These are phyloP conservation scores for Apus apus DNA, from an alignment of 2,113 vertebrate genomes.

Conservation along the genomic window DNA sequence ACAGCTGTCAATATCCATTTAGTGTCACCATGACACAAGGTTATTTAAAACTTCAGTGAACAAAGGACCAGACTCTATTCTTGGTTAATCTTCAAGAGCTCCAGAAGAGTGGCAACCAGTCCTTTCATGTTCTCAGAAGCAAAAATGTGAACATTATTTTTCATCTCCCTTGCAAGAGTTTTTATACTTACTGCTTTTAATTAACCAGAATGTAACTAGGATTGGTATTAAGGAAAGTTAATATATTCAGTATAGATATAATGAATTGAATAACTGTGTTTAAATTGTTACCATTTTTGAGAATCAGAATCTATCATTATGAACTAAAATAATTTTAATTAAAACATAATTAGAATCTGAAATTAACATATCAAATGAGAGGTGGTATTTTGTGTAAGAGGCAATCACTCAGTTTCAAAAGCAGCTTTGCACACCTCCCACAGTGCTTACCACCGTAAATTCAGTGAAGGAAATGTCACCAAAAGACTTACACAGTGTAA, in stretches of 20 bases:
- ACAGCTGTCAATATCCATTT: neutral
- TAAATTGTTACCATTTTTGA: constrained; percentile 41
- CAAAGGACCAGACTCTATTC: neutral
- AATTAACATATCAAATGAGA: constrained; percentile 65
- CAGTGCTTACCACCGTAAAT: neutral
- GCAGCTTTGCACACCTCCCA: neutral
- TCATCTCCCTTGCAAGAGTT: neutral
- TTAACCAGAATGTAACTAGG: neutral
- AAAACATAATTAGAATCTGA: constrained; percentile 57
- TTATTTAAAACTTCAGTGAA: neutral
- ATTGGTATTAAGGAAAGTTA: neutral
- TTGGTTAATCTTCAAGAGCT: neutral
- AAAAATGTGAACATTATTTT: neutral
- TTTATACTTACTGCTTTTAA: constrained; percentile 30
- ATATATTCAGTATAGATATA: neutral
- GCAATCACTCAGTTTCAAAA: constrained; percentile 45
- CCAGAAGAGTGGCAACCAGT: neutral
- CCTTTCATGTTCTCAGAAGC: neutral
- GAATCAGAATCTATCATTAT: constrained; percentile 43
- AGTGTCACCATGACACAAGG: neutral
- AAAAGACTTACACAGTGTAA: neutral
- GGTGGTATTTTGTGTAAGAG: neutral
- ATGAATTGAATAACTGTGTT: constrained; percentile 45
- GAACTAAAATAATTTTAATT: constrained; percentile 68
- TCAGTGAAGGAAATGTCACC: neutral